phyloP scores from a whole-genome alignment of 2,797 vertebrate genomes.

The Cephalopachus bancanus region DNA sequence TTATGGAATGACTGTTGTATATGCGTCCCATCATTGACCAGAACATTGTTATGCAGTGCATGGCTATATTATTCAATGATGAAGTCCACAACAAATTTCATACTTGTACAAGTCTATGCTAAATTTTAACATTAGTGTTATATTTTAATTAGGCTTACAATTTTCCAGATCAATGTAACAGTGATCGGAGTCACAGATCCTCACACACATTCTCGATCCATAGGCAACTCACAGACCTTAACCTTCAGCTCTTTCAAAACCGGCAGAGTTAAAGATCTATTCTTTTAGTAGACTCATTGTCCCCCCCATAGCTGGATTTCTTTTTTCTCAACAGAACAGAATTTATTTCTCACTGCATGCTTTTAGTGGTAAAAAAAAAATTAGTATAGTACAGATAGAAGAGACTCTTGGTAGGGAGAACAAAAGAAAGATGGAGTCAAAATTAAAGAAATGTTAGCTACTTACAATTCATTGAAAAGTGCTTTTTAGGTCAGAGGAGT shows the following conservation, averaged over 20 bases:
- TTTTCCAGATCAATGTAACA: slow-evolving; percentile 4
- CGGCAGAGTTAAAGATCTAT: slow-evolving; percentile 48
- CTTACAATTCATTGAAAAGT: slow-evolving; percentile 36
- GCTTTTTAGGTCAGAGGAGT: slow-evolving; percentile 6
- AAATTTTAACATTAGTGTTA: slow-evolving; percentile 23
- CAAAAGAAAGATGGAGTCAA: slow-evolving; percentile 20
- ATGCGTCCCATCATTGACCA: not conserved
- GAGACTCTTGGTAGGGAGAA: not conserved
- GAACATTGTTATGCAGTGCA: not conserved
- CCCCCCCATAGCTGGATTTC: not conserved
- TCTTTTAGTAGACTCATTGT: slow-evolving; percentile 9
- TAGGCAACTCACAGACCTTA: not conserved
- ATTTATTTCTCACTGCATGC: not conserved
- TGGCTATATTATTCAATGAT: not conserved
- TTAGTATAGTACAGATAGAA: not conserved
- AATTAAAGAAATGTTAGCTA: slow-evolving; percentile 26
- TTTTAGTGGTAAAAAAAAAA: slow-evolving; percentile 66
- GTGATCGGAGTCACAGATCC: not conserved
- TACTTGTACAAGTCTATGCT: not conserved
- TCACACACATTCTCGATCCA: slow-evolving; percentile 43
- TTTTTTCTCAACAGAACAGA: slow-evolving; percentile 50
- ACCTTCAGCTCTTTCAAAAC: not conserved
- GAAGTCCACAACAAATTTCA: not conserved
- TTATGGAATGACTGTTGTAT: not conserved
- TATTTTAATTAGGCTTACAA: slow-evolving; percentile 9